Base-by-base conservation (phyloP, 2,113 vertebrate species). In the Eurypyga helias region DNA sequence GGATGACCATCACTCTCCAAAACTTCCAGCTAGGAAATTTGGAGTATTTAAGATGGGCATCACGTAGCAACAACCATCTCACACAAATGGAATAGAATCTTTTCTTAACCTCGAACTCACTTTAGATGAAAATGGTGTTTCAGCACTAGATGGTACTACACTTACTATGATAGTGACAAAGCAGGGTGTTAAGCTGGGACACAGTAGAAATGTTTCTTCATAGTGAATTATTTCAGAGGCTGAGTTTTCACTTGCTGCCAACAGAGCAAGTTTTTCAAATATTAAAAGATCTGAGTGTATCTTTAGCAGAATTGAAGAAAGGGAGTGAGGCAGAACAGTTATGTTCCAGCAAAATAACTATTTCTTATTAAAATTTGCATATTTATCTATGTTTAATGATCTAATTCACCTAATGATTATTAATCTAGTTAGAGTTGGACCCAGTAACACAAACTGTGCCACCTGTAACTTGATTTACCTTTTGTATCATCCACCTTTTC, bases 21-120 rank as follows among this genome's bases (percentile, higher is more conserved):
- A 96, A 98, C 99, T 84, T 96, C 93, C 65, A 98, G 97, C 95
- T 97, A 99, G 84, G 98, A 98, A 98, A 98, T 81, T 51, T 99
- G 81, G 97, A 98, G 85, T 99, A 99, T 96, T 97, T 99, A 87
- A 98, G 98, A 76, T 99, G 98, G 98, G 98, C 98, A 26, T 99
- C 98, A 16, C 99, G 99, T 89, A 98, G 98, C 95, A 96, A 99
- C 93, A 99, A 99, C 73, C 96, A 98, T 72, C 90, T 98, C 97
- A 48, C 98, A 97, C 98, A 52, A 98, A 99, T 88, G 98, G 98
- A 34, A 94, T 99, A n/a, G 98, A 99, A 23, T 96, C 93, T 87
- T 99, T 99, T 93, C 69, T 90, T 49, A 98, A 98, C 43, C 96
- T 99, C 78, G 97, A 99, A 90, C 98, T 99, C 83, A 98, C 97